Conservation (phyloP, 2,797 vertebrate species). For the Perodicticus potto region DNA sequence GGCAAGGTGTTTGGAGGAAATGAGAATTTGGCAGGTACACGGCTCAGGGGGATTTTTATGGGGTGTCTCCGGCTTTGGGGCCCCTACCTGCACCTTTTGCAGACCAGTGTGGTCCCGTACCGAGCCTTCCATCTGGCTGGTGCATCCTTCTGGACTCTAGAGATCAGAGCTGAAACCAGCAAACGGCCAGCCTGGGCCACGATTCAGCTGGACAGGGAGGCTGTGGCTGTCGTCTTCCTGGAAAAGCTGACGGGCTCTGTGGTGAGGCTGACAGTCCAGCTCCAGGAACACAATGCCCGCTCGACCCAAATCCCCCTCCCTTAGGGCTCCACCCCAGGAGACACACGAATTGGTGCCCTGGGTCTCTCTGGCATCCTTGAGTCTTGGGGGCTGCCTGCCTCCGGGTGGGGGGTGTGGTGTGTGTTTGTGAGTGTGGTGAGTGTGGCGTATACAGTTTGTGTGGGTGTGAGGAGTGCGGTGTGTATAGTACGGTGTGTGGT, state of each 20-base stretch:
- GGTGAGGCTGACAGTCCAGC: not conserved
- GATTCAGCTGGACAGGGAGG: not conserved
- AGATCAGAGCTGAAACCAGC: not conserved
- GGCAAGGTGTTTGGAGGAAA: not conserved
- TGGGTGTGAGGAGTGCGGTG: not conserved
- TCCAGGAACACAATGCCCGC: not conserved
- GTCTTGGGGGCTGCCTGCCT: not conserved
- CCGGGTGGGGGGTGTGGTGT: not conserved
- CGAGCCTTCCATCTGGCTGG: not conserved
- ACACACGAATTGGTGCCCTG: too few species aligned
- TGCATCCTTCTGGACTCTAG: not conserved
- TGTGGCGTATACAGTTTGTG: not conserved
- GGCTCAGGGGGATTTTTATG: constrained; percentile 16
- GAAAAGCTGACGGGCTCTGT: not conserved
- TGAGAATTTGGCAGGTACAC: not conserved
- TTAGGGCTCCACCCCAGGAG: fast-evolving
- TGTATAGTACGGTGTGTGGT: too few species aligned
- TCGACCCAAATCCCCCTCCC: fast-evolving
- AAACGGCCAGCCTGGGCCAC: not conserved
- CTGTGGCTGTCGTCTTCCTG: not conserved
- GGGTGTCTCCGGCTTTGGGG: not conserved
- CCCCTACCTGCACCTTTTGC: not conserved
- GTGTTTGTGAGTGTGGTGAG: not conserved
- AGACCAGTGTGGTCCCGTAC: not conserved
- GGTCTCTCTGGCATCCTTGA: not conserved